Percentiles rank a stretch among this genome's conserved stretches.
These are phyloP conservation scores for Pyralis farinalis DNA, from an alignment of 2,888 invertebrate genomes.

Conservation along the genomic window DNA sequence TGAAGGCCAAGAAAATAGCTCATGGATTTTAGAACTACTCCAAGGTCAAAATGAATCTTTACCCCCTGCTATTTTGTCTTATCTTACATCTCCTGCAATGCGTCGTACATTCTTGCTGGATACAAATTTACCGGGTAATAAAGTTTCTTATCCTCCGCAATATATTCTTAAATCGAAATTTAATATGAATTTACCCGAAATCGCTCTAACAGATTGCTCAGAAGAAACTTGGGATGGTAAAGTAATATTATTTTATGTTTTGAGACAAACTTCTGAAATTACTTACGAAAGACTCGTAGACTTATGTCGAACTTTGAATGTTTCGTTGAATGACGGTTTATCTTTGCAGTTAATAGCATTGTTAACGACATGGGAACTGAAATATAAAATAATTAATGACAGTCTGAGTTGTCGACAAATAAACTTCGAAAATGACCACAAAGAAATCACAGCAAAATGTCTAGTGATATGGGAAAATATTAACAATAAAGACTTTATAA, in stretches of 20 bases:
- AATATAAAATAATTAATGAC: slow-evolving; percentile 52
- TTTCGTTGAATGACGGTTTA: slow-evolving; percentile 60
- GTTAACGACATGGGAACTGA: slow-evolving; percentile 62
- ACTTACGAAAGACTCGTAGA: slow-evolving; percentile 50
- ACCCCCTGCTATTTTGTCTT: slow-evolving; percentile 42
- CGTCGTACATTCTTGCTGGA: slow-evolving; percentile 49
- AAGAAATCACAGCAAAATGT: slow-evolving; percentile 47
- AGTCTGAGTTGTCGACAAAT: slow-evolving; percentile 51
- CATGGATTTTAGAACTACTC: slow-evolving; percentile 49
- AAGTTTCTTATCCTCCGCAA: slow-evolving; percentile 56
- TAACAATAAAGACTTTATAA: slow-evolving; percentile 56
- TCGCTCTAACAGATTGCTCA: slow-evolving; percentile 60
- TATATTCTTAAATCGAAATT: slow-evolving; percentile 64
- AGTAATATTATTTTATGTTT: slow-evolving; percentile 63
- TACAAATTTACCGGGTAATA: slow-evolving; percentile 40
- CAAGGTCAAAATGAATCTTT: slow-evolving; percentile 56
- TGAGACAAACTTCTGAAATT: slow-evolving; percentile 56
- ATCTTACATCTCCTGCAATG: slow-evolving; percentile 46
- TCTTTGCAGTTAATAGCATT: slow-evolving; percentile 63
- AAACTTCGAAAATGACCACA: slow-evolving; percentile 46
- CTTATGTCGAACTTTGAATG: slow-evolving; percentile 57
- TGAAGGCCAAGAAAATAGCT: slow-evolving; percentile 36
- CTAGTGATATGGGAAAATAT: slow-evolving; percentile 64
- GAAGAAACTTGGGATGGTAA: slow-evolving; percentile 75
- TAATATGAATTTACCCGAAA: slow-evolving; percentile 63